Percentiles rank a stretch among this genome's conserved stretches.
phyloP scores from a whole-genome alignment of 2,797 vertebrate species.

The Rhabdomys pumilio region DNA sequence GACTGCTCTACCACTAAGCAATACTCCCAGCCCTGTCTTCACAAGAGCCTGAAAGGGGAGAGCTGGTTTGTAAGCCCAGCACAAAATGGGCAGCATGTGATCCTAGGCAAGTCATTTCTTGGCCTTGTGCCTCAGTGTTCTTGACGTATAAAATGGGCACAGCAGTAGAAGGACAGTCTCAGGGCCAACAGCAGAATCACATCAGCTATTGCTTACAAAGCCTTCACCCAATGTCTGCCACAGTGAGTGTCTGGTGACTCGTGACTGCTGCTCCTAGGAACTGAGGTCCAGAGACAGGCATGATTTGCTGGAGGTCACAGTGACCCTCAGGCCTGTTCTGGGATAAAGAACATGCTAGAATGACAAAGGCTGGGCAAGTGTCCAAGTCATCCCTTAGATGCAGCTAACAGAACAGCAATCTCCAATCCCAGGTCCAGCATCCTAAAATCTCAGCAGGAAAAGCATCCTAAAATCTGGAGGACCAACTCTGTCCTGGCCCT shows the following conservation, averaged over 20 bases:
- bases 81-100: not conserved
- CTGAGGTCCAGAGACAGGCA: conserved; percentile 5
- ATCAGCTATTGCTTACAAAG: not conserved
- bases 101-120: not conserved
- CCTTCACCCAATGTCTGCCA: not conserved
- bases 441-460: not conserved
- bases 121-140: conserved; percentile 8
- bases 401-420: not conserved
- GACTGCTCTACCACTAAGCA: no score
- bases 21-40: not conserved
- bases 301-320: conserved; percentile 46
- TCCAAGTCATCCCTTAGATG: conserved; percentile 50
- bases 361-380: conserved; percentile 62
- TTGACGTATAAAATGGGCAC: not conserved
- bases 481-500: not conserved
- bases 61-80: conserved; percentile 10
- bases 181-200: not conserved
- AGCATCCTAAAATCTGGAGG: not conserved
- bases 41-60: not conserved
- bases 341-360: conserved; percentile 37
- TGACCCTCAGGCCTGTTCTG: conserved; percentile 45
- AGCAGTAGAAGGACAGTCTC: not conserved
- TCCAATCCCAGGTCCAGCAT: not conserved
- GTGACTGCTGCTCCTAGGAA: not conserved
- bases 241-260: not conserved